phyloP scores from a whole-genome alignment of 2,113 vertebrate species.

The Falco punctatus region DNA sequence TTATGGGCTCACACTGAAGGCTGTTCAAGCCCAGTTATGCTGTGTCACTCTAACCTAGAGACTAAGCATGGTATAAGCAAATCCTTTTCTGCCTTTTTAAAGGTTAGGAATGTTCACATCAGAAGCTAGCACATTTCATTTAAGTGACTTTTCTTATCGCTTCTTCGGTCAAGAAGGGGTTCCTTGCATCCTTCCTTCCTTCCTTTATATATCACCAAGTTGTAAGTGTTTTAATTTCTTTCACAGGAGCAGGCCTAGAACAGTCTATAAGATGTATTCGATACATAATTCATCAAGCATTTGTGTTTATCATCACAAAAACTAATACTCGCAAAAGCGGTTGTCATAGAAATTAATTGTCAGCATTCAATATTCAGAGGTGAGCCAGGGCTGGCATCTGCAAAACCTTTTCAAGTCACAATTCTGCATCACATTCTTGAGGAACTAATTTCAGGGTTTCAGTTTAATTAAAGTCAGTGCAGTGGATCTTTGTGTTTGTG shows the following conservation, averaged over 20 bases:
- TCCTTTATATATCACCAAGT: neutral
- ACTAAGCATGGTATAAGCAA: neutral
- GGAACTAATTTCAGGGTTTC: neutral
- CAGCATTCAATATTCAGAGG: neutral
- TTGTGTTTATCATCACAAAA: neutral
- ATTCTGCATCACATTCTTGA: neutral
- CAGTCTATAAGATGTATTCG: neutral
- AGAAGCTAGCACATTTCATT: neutral
- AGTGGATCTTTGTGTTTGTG: neutral
- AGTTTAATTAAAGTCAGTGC: neutral
- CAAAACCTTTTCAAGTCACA: neutral
- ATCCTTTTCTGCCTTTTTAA: neutral
- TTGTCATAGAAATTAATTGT: neutral
- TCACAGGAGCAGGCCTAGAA: neutral
- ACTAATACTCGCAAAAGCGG: neutral
- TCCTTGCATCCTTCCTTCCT: neutral
- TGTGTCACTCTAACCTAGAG: neutral
- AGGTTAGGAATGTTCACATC: neutral
- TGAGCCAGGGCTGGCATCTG: neutral
- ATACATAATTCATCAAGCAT: neutral
- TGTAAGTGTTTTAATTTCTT: neutral
- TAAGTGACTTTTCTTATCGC: neutral
- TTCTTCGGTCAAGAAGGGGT: neutral
- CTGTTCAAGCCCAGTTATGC: neutral
- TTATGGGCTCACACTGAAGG: neutral